A percentile compares a stretch with the other conserved stretches of the same genome.
These are phyloP conservation scores for Melanostigma gelatinosum DNA, from an alignment of 2,113 vertebrate genomes.

Conservation along the genomic window DNA sequence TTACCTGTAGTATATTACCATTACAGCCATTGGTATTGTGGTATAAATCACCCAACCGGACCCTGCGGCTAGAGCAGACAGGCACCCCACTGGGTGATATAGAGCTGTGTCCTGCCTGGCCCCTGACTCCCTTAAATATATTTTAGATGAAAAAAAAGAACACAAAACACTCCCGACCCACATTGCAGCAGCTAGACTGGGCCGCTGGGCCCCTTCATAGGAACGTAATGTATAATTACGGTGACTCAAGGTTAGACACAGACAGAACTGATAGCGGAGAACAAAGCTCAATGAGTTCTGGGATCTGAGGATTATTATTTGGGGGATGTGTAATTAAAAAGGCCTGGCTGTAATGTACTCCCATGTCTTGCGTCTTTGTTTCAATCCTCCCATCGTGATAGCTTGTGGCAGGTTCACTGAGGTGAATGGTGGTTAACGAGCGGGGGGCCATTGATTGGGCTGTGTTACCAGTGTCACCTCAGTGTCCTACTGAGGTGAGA, in stretches of 20 bases:
- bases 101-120: constrained; percentile 69
- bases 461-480: constrained; percentile 57
- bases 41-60: constrained; percentile 64
- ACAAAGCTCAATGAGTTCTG: constrained; percentile 51
- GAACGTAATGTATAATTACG: constrained; percentile 68
- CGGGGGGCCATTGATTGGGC: constrained; percentile 45
- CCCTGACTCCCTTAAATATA: constrained; percentile 73
- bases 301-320: constrained; percentile 60
- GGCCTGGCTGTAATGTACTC: constrained; percentile 4
- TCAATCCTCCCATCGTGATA: constrained; percentile 41
- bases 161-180: constrained; percentile 71
- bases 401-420: constrained; percentile 61
- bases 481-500: constrained; percentile 66
- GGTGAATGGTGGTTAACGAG: constrained; percentile 49
- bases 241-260: constrained; percentile 59
- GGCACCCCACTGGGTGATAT: constrained; percentile 64
- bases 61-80: constrained; percentile 55
- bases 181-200: constrained; percentile 59
- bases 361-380: constrained; percentile 33
- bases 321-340: constrained; percentile 66
- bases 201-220: constrained; percentile 48
- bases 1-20: constrained; percentile 80
- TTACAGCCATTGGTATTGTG: constrained; percentile 62
- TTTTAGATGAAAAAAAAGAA: constrained; percentile 77
- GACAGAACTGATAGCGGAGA: constrained; percentile 51